Conservation (phyloP, 1,140 invertebrate genomes). For the Drosophila nasuta region DNA sequence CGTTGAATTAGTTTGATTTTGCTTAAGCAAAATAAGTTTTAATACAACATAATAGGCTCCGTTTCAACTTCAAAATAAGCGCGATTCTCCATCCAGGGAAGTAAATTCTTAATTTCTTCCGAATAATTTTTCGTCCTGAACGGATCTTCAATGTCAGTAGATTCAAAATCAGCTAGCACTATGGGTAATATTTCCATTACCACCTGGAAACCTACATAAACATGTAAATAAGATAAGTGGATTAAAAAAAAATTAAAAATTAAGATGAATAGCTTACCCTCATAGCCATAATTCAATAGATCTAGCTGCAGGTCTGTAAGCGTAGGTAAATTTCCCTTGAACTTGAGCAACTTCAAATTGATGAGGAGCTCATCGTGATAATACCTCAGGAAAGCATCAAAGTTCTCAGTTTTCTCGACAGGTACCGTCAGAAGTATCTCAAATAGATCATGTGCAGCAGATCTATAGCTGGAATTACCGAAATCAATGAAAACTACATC, state of each 20-base stretch:
- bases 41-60: background rate
- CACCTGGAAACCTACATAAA: slow-evolving; percentile 46
- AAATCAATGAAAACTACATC: slow-evolving; percentile 60
- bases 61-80: slow-evolving; percentile 60
- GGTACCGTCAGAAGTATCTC: slow-evolving; percentile 57
- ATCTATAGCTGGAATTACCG: slow-evolving; percentile 40
- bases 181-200: slow-evolving; percentile 59
- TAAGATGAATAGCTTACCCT: slow-evolving; percentile 45
- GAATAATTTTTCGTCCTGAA: slow-evolving; percentile 42
- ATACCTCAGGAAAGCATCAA: slow-evolving; percentile 54
- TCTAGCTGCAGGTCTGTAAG: slow-evolving; percentile 69
- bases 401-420: slow-evolving; percentile 49
- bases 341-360: slow-evolving; percentile 48
- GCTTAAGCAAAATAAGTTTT: background rate
- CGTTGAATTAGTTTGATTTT: slow-evolving; percentile 36
- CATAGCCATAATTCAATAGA: slow-evolving; percentile 54
- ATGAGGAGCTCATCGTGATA: slow-evolving; percentile 53
- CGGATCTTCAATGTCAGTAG: slow-evolving; percentile 42
- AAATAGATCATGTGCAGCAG: slow-evolving; percentile 53
- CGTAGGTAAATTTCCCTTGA: slow-evolving; percentile 50
- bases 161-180: slow-evolving; percentile 37
- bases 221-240: background rate
- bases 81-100: slow-evolving; percentile 73
- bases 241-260: background rate
- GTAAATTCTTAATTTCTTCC: slow-evolving; percentile 43